Percentiles rank a stretch among this genome's conserved stretches.
Conservation (phyloP, 2,888 invertebrate species). For the Diarsia dahlii region DNA sequence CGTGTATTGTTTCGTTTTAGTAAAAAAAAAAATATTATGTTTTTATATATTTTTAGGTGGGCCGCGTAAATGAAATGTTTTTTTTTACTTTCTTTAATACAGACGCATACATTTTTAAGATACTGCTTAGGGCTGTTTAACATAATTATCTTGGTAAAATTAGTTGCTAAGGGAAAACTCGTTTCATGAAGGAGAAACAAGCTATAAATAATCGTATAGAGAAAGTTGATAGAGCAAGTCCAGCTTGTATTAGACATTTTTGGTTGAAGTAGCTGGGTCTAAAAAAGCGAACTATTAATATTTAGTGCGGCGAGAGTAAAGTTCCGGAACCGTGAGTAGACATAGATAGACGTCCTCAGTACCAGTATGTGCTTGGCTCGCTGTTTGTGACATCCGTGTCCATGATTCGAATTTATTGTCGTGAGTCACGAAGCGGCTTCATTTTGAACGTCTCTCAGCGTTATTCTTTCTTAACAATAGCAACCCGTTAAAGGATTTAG, state of each 20-base stretch:
- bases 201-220: constrained; percentile 29
- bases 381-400: constrained; percentile 62
- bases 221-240: constrained; percentile 13
- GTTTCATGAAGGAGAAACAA: constrained; percentile 9
- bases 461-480: constrained; percentile 69
- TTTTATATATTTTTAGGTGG: constrained; percentile 62
- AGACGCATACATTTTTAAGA: constrained; percentile 62
- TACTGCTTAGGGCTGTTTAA: constrained; percentile 53
- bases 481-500: constrained; percentile 68
- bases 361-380: constrained; percentile 66
- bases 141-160: constrained; percentile 59
- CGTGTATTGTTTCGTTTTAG: constrained; percentile 75
- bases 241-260: constrained; percentile 10
- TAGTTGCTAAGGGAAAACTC: constrained; percentile 37
- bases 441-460: constrained; percentile 59
- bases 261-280: constrained; percentile 14
- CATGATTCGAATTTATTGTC: constrained; percentile 62
- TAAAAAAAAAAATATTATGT: constrained; percentile 70
- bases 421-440: constrained; percentile 64
- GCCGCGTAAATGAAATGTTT: constrained; percentile 62
- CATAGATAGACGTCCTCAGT: constrained; percentile 46
- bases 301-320: constrained; percentile 25
- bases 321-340: neutral
- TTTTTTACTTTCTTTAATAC: constrained; percentile 65
- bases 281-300: constrained; percentile 22